Evolutionary conservation across 1,140 invertebrate genomes (phyloP).

Genomic region (Mizuhopecten yessoensis): DNA sequence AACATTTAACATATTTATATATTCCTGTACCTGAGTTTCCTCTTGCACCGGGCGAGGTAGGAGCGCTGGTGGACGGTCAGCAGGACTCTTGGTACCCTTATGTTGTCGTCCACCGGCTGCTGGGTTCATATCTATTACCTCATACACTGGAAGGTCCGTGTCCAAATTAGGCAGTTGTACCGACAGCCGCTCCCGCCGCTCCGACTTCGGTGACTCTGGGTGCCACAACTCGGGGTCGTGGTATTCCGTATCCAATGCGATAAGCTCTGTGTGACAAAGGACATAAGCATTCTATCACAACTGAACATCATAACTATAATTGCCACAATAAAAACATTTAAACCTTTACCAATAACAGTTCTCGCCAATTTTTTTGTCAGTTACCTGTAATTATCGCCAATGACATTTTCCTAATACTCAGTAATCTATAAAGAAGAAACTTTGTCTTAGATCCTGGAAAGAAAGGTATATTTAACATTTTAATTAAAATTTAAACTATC

Average conservation of each 20-base stretch:
- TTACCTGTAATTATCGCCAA: too few species aligned
- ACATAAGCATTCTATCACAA: too few species aligned
- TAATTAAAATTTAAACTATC: too few species aligned
- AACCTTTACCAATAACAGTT: too few species aligned
- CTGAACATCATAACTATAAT: too few species aligned
- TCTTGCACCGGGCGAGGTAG: not conserved
- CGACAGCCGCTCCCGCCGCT: not conserved
- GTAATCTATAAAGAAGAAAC: too few species aligned
- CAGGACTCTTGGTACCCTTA: not conserved
- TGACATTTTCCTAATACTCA: too few species aligned
- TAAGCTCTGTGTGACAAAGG: conserved; percentile 66
- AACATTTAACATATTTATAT: too few species aligned
- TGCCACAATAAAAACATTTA: too few species aligned
- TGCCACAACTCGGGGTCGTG: conserved; percentile 72
- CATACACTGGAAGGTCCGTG: not conserved
- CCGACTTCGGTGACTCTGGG: conserved; percentile 61
- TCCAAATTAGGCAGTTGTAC: not conserved
- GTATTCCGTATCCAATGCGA: conserved; percentile 77
- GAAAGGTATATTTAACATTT: too few species aligned
- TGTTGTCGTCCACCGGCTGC: not conserved
- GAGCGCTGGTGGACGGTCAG: conserved; percentile 19
- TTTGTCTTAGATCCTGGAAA: too few species aligned
- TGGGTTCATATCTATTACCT: not conserved
- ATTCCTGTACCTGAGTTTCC: not conserved
- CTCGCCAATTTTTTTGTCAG: too few species aligned